Conservation (phyloP, 2,888 invertebrate species). For the Lasioglossum villosulum region DNA sequence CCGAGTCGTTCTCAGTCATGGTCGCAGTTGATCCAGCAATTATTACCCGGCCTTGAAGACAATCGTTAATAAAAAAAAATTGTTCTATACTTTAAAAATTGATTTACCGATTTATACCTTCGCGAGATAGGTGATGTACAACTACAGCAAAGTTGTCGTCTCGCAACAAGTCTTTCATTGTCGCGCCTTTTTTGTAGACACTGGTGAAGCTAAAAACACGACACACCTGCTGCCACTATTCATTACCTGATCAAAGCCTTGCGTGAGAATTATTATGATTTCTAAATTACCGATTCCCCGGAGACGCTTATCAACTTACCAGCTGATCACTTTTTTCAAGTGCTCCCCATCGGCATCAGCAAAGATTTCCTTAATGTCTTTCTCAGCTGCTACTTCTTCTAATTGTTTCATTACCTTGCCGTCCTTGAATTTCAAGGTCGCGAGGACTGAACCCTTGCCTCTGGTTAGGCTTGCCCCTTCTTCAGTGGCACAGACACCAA, state of each 20-base stretch:
- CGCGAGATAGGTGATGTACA: slow-evolving; percentile 79
- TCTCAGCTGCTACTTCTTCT: slow-evolving; percentile 86
- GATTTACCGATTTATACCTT: slow-evolving; percentile 70
- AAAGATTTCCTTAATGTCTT: slow-evolving; percentile 88
- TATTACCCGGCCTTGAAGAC: slow-evolving; percentile 75
- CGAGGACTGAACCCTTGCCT: slow-evolving; percentile 87
- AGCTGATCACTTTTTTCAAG: slow-evolving; percentile 86
- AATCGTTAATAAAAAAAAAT: slow-evolving; percentile 48
- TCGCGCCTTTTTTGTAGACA: slow-evolving; percentile 75
- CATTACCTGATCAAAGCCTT: slow-evolving; percentile 19
- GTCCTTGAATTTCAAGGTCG: slow-evolving; percentile 87
- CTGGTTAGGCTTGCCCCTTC: slow-evolving; percentile 87
- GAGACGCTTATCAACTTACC: slow-evolving; percentile 83
- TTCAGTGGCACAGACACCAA: slow-evolving; percentile 89
- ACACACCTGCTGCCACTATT: slow-evolving; percentile 21
- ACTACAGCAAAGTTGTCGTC: slow-evolving; percentile 80
- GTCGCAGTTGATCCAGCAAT: slow-evolving; percentile 84
- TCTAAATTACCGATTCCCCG: background rate
- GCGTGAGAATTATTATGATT: slow-evolving; percentile 19
- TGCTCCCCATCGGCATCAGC: slow-evolving; percentile 88
- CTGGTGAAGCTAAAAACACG: slow-evolving; percentile 77
- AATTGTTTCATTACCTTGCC: slow-evolving; percentile 86
- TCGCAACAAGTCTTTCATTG: slow-evolving; percentile 74
- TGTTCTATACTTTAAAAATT: slow-evolving; percentile 17
- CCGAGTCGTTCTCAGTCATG: slow-evolving; percentile 76